These are phyloP conservation scores for Andrena cerasifolii DNA, from an alignment of 1,140 invertebrate species.

Conservation along the genomic window DNA sequence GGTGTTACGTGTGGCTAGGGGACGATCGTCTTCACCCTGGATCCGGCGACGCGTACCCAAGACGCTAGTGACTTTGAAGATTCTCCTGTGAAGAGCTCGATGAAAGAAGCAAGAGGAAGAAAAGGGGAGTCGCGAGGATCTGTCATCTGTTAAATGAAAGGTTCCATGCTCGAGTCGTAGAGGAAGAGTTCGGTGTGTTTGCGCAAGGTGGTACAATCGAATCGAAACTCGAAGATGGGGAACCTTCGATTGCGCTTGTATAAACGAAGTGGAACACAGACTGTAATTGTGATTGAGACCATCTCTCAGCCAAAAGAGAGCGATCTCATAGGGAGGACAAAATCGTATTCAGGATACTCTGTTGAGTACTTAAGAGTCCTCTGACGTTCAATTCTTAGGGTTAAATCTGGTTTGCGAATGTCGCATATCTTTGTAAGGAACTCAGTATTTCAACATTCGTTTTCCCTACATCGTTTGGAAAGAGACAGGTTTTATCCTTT, in stretches of 20 bases:
- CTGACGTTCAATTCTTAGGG: background rate
- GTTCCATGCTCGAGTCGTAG: background rate
- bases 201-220: background rate
- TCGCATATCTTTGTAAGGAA: no score
- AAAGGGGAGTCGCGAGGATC: background rate
- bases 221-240: background rate
- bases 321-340: background rate
- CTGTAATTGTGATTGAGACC: background rate
- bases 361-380: background rate
- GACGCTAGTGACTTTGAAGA: constrained; percentile 1
- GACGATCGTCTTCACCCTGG: background rate
- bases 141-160: background rate
- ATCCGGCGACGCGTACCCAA: background rate
- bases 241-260: background rate
- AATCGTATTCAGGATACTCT: constrained; percentile 24
- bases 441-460: no score
- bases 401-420: background rate
- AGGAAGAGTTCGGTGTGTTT: background rate
- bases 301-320: background rate
- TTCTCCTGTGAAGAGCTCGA: no score
- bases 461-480: no score
- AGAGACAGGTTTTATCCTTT: no score
- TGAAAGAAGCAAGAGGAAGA: background rate
- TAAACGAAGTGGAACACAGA: background rate
- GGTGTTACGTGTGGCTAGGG: background rate